Evolutionary conservation across 2,113 vertebrate genomes (phyloP), one percentile per base, ranked within the genome.

Genomic region (Rhinoptilus africanus): DNA sequence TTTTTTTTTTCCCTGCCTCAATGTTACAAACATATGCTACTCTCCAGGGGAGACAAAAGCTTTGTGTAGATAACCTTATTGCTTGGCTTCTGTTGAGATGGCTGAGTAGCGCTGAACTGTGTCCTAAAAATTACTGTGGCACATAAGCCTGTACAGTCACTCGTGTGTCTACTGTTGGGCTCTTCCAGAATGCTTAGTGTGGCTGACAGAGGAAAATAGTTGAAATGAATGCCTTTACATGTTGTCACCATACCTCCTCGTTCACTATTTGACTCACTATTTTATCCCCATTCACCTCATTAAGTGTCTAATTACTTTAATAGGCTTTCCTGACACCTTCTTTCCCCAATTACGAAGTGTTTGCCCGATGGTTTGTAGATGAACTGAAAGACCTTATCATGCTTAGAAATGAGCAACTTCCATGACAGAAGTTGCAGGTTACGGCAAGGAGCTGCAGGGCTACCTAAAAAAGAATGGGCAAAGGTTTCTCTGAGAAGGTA

Each of bases 231-330:
- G 77, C 51, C 76, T 91, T 86, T 93, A n/a, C 43, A 24, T 59
- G 30, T 93, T 92, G 60, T 93, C 76, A 80, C 50, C 41, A 5
- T 83, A 83, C 54, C 75, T 90, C 5, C 15, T 76, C 19, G 35
- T 74, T 91, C 59, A 50, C 59, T 85, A 23, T 82, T 85, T n/a
- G 75, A 34, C 37, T 91, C 45, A 63, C 30, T 86, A 4, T 86
- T 75, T 18, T 82, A 78, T 92, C 66, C 63, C 43, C 18, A 39
- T 89, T 92, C 21, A 78, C 23, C 10, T 93, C 28, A 59, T 71
- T 74, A 93, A 80, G 14, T 92, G 14, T 91, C 35, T 81, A 35
- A 87, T 87, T 95, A 76, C 69, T 93, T 91, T 75, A 85, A 62
- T 74, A 89, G 43, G 43, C 64, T 75, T 95, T 89, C 45, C 51